Evolutionary conservation across 2,113 vertebrate genomes (phyloP).

Genomic region (Pluvialis apricaria): DNA sequence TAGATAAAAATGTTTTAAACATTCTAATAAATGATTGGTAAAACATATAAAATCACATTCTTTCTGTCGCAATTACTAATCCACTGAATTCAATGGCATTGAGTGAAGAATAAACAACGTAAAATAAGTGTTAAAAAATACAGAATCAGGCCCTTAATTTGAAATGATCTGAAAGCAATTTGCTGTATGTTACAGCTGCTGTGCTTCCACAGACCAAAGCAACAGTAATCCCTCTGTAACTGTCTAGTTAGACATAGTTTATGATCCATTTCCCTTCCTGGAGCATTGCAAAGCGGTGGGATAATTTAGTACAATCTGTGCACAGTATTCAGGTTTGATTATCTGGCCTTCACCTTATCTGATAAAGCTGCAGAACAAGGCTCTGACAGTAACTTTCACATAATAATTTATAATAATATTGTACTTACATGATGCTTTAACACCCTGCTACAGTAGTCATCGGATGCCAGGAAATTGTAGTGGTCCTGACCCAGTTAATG

Average conservation of each 20-base stretch:
- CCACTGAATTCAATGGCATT: not conserved
- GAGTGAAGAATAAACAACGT: not conserved
- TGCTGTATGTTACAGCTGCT: not conserved
- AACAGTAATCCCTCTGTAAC: not conserved
- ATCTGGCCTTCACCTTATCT: not conserved
- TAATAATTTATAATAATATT: not conserved
- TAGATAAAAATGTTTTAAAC: not conserved
- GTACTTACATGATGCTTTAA: not conserved
- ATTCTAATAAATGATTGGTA: not conserved
- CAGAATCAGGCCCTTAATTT: not conserved
- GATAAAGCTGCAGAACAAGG: not conserved
- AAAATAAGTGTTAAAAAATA: not conserved
- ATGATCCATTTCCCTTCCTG: not conserved
- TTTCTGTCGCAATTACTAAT: not conserved
- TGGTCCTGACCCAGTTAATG: not conserved
- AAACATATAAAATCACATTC: not conserved
- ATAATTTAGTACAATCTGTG: slow-evolving; percentile 15
- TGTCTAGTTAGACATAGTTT: slow-evolving; percentile 23
- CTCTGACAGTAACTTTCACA: not conserved
- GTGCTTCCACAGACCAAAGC: not conserved
- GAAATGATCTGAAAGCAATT: not conserved
- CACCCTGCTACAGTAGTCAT: not conserved
- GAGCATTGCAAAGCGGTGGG: not conserved
- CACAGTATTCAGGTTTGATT: not conserved
- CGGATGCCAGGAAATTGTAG: not conserved